phyloP scores from a whole-genome alignment of 2,888 invertebrate genomes.

The Orchesellides sinensis region DNA sequence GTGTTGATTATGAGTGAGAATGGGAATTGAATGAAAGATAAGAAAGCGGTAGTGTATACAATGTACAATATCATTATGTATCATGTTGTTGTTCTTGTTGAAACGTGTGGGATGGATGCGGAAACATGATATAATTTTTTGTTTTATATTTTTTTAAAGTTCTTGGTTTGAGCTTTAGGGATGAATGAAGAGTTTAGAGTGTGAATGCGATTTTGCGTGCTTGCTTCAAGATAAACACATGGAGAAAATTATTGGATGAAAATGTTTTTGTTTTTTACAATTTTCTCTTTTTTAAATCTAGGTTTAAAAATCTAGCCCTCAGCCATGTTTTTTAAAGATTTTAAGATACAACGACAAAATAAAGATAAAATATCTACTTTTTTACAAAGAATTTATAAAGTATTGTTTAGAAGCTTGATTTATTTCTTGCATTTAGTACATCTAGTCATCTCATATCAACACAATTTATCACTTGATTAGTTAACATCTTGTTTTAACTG shows the following conservation, averaged over 20 bases:
- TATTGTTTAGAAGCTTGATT: too few relatives aligned
- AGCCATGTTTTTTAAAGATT: conserved; percentile 29
- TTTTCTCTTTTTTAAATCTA: background rate
- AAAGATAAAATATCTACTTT: background rate
- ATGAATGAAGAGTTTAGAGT: conserved; percentile 17
- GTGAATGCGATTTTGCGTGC: conserved; percentile 43
- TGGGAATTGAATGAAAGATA: conserved; percentile 29
- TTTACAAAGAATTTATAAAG: background rate
- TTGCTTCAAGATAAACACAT: conserved; percentile 34
- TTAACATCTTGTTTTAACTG: too few relatives aligned
- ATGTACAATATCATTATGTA: too few relatives aligned
- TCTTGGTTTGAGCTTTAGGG: conserved; percentile 53
- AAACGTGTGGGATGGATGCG: conserved; percentile 20
- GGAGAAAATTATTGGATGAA: conserved; percentile 48
- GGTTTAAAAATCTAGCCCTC: conserved; percentile 23
- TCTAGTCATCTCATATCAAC: background rate
- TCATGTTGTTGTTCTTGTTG: conserved; percentile 30
- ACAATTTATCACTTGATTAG: background rate
- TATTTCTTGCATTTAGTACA: background rate
- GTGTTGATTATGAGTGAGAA: conserved; percentile 53
- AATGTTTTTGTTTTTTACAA: conserved; percentile 39
- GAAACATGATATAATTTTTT: conserved; percentile 22
- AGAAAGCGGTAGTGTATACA: too few relatives aligned
- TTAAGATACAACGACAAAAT: background rate
- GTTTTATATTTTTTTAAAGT: conserved; percentile 29